Evolutionary conservation across 2,888 invertebrate species (phyloP), one percentile per base, ranked within the genome.

Genomic region (Hesperia comma): DNA sequence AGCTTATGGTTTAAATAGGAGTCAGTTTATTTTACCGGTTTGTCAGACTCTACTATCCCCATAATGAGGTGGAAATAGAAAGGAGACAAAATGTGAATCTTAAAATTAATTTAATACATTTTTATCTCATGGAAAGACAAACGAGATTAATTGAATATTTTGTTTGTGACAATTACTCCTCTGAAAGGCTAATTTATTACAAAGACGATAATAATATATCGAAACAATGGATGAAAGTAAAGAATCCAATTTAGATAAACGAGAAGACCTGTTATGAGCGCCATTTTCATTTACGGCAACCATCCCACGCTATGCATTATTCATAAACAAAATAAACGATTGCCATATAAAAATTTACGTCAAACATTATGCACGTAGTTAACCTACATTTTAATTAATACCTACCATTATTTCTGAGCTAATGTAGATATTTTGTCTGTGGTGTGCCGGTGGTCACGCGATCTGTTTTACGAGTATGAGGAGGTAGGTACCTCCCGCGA

Each of bases 331-430:
- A 66, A 66, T 66, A 60, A 66, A 66, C 60, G 60, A 66, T 63
- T 49, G 62, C 61, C 67, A 61, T 68, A 68, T 57, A 71, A 69
- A 70, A 62, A 37, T 33, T 56, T 55, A 67, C 63, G 43, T 57
- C 70, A 69, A 71, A 70, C 74, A 75, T 78, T 76, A 77, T 74
- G 74, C 75, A 73, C 78, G 79, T 74, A 78, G 77, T 79, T 84
- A 82, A 83, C 83, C 83, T 75, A 84, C 76, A 84, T 83, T 82
- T 79, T 82, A 83, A 82, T 81, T 79, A 78, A 69, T 67, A 70
- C 71, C 72, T 67, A 70, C 70, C 72, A 74, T 75, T 77, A 75
- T 71, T 74, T 75, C 69, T 61, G 60, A 67, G 33, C 61, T 57
- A 67, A 56, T 33, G 66, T 60, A 46, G 61, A 57, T 67, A 61